These are phyloP conservation scores for Pteruthius melanotis DNA, from an alignment of 2,113 vertebrate genomes.

Conservation along the genomic window DNA sequence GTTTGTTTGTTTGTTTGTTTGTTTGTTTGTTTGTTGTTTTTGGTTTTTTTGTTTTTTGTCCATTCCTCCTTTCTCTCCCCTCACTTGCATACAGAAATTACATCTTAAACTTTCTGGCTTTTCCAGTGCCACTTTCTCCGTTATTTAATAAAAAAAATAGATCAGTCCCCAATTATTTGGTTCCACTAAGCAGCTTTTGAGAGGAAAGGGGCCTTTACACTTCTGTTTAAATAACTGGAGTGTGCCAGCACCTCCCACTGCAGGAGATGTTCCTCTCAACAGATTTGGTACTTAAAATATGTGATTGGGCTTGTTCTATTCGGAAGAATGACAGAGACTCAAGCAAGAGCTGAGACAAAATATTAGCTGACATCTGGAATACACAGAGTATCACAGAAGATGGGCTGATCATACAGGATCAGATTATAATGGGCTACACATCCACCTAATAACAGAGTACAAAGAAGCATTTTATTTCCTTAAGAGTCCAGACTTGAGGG, in stretches of 20 bases:
- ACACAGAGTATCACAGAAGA: neutral
- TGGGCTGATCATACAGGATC: neutral
- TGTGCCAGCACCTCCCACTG: neutral
- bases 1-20: too few relatives aligned
- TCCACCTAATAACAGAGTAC: neutral
- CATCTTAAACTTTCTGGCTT: neutral
- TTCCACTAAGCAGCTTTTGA: neutral
- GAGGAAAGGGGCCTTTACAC: neutral
- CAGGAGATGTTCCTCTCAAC: neutral
- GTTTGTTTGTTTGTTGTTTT: too few relatives aligned
- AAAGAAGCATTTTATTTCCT: neutral
- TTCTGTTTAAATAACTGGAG: neutral
- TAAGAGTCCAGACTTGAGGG: neutral
- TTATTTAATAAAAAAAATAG: neutral
- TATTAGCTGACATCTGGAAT: neutral
- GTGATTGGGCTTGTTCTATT: neutral
- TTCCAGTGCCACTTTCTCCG: neutral
- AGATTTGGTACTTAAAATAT: neutral
- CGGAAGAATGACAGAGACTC: neutral
- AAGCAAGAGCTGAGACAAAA: constrained; percentile 2
- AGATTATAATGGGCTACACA: neutral
- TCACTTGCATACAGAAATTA: neutral
- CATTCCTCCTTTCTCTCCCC: neutral
- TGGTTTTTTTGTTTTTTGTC: neutral
- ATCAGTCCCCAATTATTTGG: neutral